Percentiles rank a stretch among this genome's conserved stretches.
phyloP scores from a whole-genome alignment of 2,888 invertebrate species.

The Polydrusus cervinus region DNA sequence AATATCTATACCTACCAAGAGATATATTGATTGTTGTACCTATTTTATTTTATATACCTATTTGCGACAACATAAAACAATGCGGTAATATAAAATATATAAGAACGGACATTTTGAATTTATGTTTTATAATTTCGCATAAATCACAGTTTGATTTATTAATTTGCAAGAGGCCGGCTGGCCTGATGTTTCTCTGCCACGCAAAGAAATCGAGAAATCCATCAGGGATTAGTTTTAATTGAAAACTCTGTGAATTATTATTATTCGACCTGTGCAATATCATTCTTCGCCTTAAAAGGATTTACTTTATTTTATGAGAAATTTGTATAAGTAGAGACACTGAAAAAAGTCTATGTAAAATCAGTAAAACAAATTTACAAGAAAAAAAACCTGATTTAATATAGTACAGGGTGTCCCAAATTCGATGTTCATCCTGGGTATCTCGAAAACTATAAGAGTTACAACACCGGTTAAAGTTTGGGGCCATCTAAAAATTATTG shows the following conservation, averaged over 20 bases:
- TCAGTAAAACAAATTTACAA: too few relatives aligned
- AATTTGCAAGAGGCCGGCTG: slow-evolving; percentile 46
- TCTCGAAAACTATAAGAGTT: too few relatives aligned
- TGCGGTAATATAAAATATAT: neutral
- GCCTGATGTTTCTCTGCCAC: slow-evolving; percentile 33
- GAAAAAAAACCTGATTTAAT: too few relatives aligned
- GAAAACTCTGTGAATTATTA: slow-evolving; percentile 54
- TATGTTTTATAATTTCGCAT: slow-evolving; percentile 55
- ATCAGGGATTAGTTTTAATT: slow-evolving; percentile 54
- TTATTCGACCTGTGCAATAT: slow-evolving; percentile 48
- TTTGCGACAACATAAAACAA: neutral
- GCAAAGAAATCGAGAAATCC: slow-evolving; percentile 45
- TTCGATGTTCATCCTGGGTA: too few relatives aligned
- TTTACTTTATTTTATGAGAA: neutral
- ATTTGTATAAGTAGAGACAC: too few relatives aligned
- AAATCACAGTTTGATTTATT: slow-evolving; percentile 60
- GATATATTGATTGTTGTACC: too few relatives aligned
- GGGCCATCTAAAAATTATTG: too few relatives aligned
- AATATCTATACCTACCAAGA: too few relatives aligned
- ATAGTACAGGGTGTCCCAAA: too few relatives aligned
- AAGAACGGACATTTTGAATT: slow-evolving; percentile 45
- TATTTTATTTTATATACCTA: too few relatives aligned
- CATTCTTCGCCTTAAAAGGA: neutral
- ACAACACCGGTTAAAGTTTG: too few relatives aligned
- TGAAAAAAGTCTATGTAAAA: too few relatives aligned